phyloP scores from a whole-genome alignment of 2,113 vertebrate genomes.

The Oreochromis tanganicae region DNA sequence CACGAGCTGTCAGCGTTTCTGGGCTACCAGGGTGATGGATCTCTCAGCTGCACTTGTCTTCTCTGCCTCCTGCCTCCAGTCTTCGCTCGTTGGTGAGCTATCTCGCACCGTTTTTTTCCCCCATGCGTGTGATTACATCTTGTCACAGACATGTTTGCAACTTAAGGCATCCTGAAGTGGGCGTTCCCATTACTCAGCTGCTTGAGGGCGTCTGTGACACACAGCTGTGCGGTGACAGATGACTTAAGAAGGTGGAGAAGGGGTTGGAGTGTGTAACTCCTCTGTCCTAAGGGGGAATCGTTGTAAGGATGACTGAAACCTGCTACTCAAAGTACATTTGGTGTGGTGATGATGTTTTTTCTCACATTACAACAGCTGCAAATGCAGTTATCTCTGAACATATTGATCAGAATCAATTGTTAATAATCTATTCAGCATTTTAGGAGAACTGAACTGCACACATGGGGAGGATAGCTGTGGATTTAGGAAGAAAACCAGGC shows the following conservation, averaged over 20 bases:
- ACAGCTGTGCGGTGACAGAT: slow-evolving; percentile 39
- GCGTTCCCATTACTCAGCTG: slow-evolving; percentile 26
- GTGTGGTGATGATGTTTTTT: background rate
- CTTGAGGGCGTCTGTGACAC: slow-evolving; percentile 3
- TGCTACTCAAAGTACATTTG: background rate
- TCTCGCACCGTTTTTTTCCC: accelerated
- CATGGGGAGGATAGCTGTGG: background rate
- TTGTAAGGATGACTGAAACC: background rate
- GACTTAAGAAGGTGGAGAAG: background rate
- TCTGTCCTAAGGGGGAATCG: background rate
- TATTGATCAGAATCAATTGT: background rate
- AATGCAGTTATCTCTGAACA: background rate
- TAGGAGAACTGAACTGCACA: background rate
- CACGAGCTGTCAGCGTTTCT: background rate
- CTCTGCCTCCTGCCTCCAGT: background rate
- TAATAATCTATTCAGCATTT: background rate
- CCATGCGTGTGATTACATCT: background rate
- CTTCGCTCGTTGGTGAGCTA: background rate
- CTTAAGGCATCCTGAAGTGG: background rate
- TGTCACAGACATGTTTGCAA: background rate
- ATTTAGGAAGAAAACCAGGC: background rate
- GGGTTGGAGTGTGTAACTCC: background rate
- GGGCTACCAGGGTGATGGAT: background rate
- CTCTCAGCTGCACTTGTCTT: background rate
- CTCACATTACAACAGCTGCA: background rate